Conservation (phyloP, 2,888 invertebrate genomes). For the Lasioglossum marginatum region DNA sequence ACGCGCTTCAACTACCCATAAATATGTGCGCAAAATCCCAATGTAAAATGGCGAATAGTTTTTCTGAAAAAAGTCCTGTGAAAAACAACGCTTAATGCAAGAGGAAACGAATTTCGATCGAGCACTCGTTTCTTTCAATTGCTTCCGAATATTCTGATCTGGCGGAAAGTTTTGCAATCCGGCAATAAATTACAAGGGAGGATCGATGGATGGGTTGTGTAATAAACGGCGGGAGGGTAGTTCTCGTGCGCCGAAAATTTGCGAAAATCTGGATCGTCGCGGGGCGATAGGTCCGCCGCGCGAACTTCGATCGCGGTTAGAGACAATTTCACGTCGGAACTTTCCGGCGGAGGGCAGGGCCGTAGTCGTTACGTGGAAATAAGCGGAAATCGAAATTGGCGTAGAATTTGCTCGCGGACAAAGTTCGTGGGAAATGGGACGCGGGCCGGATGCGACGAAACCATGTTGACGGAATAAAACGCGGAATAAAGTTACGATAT, state of each 20-base stretch:
- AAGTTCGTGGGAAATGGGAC: constrained; percentile 54
- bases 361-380: constrained; percentile 55
- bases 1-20: not conserved
- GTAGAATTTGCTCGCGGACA: constrained; percentile 55
- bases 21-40: not conserved
- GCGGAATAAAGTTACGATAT: constrained; percentile 53
- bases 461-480: constrained; percentile 61
- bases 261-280: constrained; percentile 15
- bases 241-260: constrained; percentile 8
- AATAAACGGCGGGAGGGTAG: not conserved
- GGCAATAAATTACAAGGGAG: not conserved
- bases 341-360: constrained; percentile 53
- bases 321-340: constrained; percentile 66
- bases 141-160: not conserved
- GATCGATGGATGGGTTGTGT: constrained; percentile 6
- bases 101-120: not conserved
- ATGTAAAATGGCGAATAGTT: not conserved
- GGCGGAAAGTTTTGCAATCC: no score
- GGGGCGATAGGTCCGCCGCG: constrained; percentile 20
- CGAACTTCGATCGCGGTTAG: constrained; percentile 61
- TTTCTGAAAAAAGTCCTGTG: not conserved
- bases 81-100: not conserved
- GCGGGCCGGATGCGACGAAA: constrained; percentile 41
- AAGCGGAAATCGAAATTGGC: constrained; percentile 60
- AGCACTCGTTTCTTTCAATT: not conserved